phyloP scores from a whole-genome alignment of 2,888 invertebrate genomes.

The Ophion ventricosus region DNA sequence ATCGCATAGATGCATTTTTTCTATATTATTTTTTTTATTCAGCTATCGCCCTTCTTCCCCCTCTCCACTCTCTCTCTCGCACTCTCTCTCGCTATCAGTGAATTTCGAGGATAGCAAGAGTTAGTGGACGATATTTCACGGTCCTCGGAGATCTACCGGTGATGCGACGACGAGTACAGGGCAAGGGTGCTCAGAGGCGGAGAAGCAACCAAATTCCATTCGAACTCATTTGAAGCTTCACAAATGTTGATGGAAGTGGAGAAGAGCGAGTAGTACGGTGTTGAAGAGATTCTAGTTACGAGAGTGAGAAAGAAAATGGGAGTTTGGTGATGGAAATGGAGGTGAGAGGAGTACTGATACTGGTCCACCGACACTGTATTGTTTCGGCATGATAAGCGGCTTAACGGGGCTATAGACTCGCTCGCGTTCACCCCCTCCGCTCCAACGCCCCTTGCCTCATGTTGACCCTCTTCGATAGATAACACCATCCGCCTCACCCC shows the following conservation, averaged over 20 bases:
- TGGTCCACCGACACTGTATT: constrained; percentile 83
- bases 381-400: constrained; percentile 84
- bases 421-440: constrained; percentile 72
- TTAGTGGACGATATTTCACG: neutral
- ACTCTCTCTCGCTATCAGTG: constrained; percentile 24
- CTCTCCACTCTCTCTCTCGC: constrained; percentile 12
- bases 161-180: constrained; percentile 31
- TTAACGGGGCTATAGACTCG: constrained; percentile 80
- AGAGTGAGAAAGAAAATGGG: constrained; percentile 55
- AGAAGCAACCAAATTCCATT: constrained; percentile 68
- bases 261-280: constrained; percentile 48
- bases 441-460: constrained; percentile 59
- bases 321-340: constrained; percentile 60
- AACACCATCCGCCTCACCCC: constrained; percentile 45
- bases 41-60: too few relatives aligned
- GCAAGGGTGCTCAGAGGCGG: constrained; percentile 43
- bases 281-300: constrained; percentile 35
- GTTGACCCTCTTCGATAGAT: constrained; percentile 57
- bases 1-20: too few relatives aligned
- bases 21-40: too few relatives aligned
- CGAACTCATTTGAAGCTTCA: constrained; percentile 79
- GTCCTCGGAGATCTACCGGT: constrained; percentile 2
- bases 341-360: constrained; percentile 80
- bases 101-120: constrained; percentile 1
- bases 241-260: constrained; percentile 79